Base-by-base conservation (phyloP, 2,113 vertebrate species). In the Drymodes brunneopygia region DNA sequence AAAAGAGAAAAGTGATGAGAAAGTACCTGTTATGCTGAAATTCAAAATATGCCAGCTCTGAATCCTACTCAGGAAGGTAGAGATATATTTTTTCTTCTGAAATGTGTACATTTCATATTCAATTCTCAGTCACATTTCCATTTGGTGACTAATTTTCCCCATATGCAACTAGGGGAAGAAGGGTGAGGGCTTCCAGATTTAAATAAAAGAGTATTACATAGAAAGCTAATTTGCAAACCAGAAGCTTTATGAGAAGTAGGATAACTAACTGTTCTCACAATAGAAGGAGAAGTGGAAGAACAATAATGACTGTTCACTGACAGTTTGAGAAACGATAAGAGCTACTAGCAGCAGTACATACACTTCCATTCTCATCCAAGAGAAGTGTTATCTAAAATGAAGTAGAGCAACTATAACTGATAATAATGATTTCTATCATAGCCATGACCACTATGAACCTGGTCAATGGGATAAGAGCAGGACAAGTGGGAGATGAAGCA, bases 181-280 rank as follows among this genome's bases (percentile, higher is more conserved):
- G 77, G 58, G 42, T 79, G 57, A 91, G 90, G 17, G 42, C 95
- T 96, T 91, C 62, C 35, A 66, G 45, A 86, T 96, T 85, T 66
- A 86, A 94, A 79, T 61, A 82, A 89, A 93, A 44, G 61, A 44
- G 15, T 47, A 60, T 83, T 78, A 90, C 83, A 92, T 61, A 70
- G 75, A 77, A 93, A 95, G 38, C 48, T 92, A 78, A 93, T 82
- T 92, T 93, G 45, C 90, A 88, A 96, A 91, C 51, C 50, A 90
- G 85, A 66, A 97, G 45, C 90, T 84, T 90, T 69, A 42, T 92
- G 94, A 95, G 84, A 94, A 94, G 74, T 56, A 84, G 88, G 81
- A n/a, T 97, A 97, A 95, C 25, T 88, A 94, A 95, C 77, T 56
- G 44, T 94, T 92, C 53, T 97, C 71, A 66, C 95, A 88, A 89